Conservation (phyloP, 2,113 vertebrate genomes). For the Protobothrops mucrosquamatus region DNA sequence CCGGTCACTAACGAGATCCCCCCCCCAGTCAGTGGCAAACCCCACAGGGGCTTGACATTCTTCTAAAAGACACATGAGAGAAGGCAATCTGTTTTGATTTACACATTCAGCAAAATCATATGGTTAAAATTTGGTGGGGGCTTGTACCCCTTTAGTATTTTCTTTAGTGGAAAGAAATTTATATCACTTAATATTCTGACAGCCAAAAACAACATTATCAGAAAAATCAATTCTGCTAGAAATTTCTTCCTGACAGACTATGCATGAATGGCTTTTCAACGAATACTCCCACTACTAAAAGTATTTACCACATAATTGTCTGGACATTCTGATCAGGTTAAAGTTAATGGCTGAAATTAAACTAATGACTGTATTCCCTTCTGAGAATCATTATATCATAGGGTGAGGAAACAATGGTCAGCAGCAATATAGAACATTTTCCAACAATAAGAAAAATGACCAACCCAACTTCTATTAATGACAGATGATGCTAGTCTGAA, state of each 20-base stretch:
- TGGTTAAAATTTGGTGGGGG: not conserved
- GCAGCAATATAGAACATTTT: not conserved
- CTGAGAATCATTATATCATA: not conserved
- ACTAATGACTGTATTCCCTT: not conserved
- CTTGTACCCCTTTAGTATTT: not conserved
- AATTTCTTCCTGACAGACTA: not conserved
- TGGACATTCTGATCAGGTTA: not conserved
- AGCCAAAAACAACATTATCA: not conserved
- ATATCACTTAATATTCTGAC: not conserved
- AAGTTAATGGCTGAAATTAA: not conserved
- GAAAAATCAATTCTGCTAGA: not conserved
- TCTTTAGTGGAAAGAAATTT: not conserved
- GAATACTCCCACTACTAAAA: not conserved
- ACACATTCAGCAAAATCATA: not conserved
- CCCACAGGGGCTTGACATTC: no score
- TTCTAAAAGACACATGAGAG: not conserved
- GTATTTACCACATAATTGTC: not conserved
- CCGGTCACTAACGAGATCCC: no score
- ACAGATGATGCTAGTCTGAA: slow-evolving; percentile 24
- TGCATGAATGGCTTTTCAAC: not conserved
- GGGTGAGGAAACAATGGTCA: not conserved
- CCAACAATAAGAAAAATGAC: not conserved
- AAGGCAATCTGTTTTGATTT: not conserved
- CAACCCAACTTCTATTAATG: slow-evolving; percentile 11
- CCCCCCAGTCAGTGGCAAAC: no score